These are phyloP conservation scores for Scolopax rusticola DNA, from an alignment of 2,797 vertebrate genomes.

Conservation along the genomic window DNA sequence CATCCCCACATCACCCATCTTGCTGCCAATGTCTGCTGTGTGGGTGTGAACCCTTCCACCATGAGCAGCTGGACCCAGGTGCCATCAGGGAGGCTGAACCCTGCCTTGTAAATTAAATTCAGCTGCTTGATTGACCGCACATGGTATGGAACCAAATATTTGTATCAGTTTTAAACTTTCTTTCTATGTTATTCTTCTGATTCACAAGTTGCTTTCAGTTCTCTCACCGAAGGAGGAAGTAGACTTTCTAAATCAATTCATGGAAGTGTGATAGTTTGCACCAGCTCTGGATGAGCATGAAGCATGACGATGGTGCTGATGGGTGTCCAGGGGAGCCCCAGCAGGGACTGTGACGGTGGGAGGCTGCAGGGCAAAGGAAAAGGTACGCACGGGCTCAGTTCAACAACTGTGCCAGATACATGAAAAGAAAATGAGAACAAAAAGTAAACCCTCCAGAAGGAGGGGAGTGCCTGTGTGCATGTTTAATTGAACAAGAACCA, in stretches of 20 bases:
- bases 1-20: fast-evolving
- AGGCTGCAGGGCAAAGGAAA: neutral
- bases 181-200: neutral
- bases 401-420: neutral
- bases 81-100: neutral
- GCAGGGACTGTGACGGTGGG: fast-evolving
- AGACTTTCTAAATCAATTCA: neutral
- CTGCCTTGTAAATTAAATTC: neutral
- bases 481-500: neutral
- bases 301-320: fast-evolving
- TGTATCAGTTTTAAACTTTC: neutral
- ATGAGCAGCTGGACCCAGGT: neutral
- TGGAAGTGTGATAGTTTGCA: neutral
- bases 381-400: fast-evolving
- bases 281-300: neutral
- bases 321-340: neutral
- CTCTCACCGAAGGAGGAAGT: neutral
- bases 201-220: neutral
- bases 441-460: neutral
- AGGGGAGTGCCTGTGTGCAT: neutral
- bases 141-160: fast-evolving
- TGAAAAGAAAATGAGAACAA: neutral
- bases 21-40: fast-evolving
- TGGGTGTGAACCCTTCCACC: neutral
- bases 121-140: neutral